Evolutionary conservation across 2,113 vertebrate species (phyloP).

Genomic region (Amia ocellicauda): DNA sequence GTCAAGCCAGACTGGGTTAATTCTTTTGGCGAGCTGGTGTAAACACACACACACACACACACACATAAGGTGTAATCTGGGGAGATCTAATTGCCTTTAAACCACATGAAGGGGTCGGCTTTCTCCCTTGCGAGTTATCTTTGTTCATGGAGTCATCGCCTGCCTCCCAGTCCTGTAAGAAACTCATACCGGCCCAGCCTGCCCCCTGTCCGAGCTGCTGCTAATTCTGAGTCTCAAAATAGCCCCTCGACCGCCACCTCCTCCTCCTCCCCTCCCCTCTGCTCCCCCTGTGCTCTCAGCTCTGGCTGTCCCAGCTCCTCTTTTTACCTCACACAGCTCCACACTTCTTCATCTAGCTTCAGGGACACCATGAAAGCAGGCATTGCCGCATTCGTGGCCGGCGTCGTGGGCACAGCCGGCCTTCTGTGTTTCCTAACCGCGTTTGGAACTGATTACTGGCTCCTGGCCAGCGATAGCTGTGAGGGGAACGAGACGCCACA

Average conservation of each 20-base stretch:
- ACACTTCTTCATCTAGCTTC: background rate
- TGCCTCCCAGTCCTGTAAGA: conserved; percentile 43
- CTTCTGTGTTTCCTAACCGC: conserved; percentile 74
- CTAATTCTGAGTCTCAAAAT: conserved; percentile 68
- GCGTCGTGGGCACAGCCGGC: conserved; percentile 64
- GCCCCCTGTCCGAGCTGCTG: conserved; percentile 29
- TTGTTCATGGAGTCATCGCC: conserved; percentile 1
- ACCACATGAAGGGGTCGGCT: no score
- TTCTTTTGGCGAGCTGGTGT: background rate
- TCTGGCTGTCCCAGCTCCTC: background rate
- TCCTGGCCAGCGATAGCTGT: conserved; percentile 75
- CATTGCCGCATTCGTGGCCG: conserved; percentile 62
- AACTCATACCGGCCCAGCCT: conserved; percentile 56
- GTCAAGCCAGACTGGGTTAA: background rate
- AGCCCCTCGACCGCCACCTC: conserved; percentile 40
- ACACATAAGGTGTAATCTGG: background rate
- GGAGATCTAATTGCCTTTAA: no score
- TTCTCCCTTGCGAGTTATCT: background rate
- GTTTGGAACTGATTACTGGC: conserved; percentile 83
- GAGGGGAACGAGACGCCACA: conserved; percentile 14
- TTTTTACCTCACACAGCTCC: background rate
- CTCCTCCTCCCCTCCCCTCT: conserved; percentile 25
- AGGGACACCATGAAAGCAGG: conserved; percentile 71
- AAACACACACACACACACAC: background rate
- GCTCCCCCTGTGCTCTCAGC: background rate